Evolutionary conservation across 2,113 vertebrate genomes (phyloP), one percentile per base, ranked within the genome.

Genomic region (Serilophus lunatus): DNA sequence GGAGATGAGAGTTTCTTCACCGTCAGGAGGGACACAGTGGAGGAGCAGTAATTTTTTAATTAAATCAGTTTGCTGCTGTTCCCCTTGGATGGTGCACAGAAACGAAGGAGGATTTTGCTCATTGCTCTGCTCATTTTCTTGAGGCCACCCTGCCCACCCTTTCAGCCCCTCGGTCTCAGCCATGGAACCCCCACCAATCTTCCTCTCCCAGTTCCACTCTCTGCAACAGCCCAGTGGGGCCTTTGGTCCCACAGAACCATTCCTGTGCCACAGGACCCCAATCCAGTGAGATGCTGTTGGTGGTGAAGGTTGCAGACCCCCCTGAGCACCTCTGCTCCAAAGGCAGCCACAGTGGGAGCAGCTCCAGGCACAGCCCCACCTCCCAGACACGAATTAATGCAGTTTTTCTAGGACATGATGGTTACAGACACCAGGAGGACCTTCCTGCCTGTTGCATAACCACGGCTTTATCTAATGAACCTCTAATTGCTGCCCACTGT

Each of bases 31-130:
- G 83, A 94, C 40, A 5, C 26, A 72, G 82, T 17, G 68, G 68
- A 90, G 89, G 17, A 92, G 93, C 40, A 40, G 82, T 31, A 35
- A 94, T 86, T 82, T 81, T 90, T 93, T 89, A 95, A 97, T 96
- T 77, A 93, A 97, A 74, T 33, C 69, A 4, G 22, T 82, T 92
- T 70, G 80, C 78, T 51, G 75, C n/a, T 9, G 4, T 18, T 91
- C 17, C 79, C 77, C 61, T 79, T 14, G 56, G 47, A 28, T 25
- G 36, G 47, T 42, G 66, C 53, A 26, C n/a, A 28, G 85, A 68
- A 93, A 47, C 3, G 36, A 59, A 90, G 38, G 18, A 93, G 44
- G 66, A 42, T 92, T 95, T 61, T 60, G 13, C 54, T 74, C 80
- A 6, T 13, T 61, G 60, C 35, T n/a, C 31, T 71, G 33, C 61